Evolutionary conservation across 2,113 vertebrate genomes (phyloP), one percentile per base, ranked within the genome.

Genomic region (Podilymbus podiceps): DNA sequence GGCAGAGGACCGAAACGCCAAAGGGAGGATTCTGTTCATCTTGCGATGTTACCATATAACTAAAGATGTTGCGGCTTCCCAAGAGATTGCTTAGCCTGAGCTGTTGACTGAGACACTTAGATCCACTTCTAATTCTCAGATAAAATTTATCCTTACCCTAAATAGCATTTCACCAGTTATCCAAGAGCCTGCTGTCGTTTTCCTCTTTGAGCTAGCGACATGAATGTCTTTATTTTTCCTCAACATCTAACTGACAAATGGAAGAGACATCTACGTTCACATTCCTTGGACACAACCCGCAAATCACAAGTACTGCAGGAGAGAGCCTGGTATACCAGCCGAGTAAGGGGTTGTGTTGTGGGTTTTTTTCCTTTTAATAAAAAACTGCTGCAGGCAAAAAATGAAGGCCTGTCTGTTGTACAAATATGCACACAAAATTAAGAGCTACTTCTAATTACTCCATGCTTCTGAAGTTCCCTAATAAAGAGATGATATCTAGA

Each of bases 401-500:
- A 46, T 14, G 67, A 80, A 92, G 88, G 75, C 1, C 72, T 73
- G 59, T 21, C 86, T 87, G 91, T 7, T 56, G 80, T 55, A 71
- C 83, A 89, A 86, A 90, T 15, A 52, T 2, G 23, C 89, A 66
- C 40, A 19, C 4, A 0, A 71, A 78, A 95, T 67, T 60, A 82
- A 79, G 84, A 89, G 89, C 67, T 87, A 14, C 84, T 68, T 71
- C 69, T 88, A 47, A 91, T 82, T 69, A 83, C 53, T 24, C 44
- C 4, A 0, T 0, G 73, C 80, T 64, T 94, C 91, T 93, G 87
- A 95, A 94, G 81, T 30, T 85, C 69, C 28, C 77, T 49, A 88
- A 93, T 53, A 79, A 53, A 82, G 91, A 91, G 89, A 96, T 94
- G 64, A 1, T 82, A 95, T 95, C 94, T 68, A 62, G 40, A n/a